phyloP scores from a whole-genome alignment of 2,888 invertebrate species.

The Seladonia tumulorum region DNA sequence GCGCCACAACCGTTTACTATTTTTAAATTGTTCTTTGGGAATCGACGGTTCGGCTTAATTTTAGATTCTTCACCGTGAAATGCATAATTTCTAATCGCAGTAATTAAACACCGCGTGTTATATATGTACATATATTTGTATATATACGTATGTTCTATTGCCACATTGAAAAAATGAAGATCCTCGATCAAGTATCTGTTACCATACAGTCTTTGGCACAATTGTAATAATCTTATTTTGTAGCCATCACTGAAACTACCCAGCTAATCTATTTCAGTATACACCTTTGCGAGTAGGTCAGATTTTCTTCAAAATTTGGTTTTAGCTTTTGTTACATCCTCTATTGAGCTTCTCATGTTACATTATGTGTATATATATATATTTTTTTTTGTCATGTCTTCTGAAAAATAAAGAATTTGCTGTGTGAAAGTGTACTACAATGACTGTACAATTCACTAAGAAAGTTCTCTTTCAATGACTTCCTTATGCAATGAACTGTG shows the following conservation, averaged over 20 bases:
- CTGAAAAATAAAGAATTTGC: not conserved
- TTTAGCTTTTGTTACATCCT: not conserved
- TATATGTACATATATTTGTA: not conserved
- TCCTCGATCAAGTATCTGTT: not conserved
- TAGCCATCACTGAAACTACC: conserved; percentile 70
- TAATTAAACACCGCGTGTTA: conserved; percentile 1
- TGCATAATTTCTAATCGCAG: not conserved
- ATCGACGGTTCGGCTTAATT: conserved; percentile 8
- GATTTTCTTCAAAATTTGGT: conserved; percentile 55
- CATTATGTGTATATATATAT: not conserved
- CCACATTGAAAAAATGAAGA: not conserved
- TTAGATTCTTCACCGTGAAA: not conserved
- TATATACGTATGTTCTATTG: not conserved
- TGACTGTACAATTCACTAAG: not conserved
- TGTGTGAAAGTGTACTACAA: not conserved
- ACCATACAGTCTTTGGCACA: conserved; percentile 72
- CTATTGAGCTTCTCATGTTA: not conserved
- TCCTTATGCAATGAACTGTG: conserved; percentile 43
- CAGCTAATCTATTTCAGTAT: conserved; percentile 80
- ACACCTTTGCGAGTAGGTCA: conserved; percentile 52
- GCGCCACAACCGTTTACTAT: not conserved
- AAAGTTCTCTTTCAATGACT: conserved; percentile 25
- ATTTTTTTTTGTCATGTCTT: not conserved
- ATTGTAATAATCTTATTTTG: conserved; percentile 73
- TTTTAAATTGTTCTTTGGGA: not conserved